Conservation (phyloP, 2,797 vertebrate species). For the Lindbergichthys nudifrons region DNA sequence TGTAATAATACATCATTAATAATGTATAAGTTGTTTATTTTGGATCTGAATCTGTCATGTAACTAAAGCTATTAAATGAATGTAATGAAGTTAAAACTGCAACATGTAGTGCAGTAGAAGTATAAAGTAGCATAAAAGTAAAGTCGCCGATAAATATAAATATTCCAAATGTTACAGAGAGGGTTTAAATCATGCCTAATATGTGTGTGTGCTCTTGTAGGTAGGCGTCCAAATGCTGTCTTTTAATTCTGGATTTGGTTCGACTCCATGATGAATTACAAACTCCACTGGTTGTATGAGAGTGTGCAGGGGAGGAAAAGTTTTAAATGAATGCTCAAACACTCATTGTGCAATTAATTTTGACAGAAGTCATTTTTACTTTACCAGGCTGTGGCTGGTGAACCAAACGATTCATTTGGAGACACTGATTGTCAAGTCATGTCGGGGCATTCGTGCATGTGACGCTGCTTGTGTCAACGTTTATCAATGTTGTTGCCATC, state of each 20-base stretch:
- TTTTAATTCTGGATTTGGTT: constrained; percentile 45
- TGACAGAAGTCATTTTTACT: constrained; percentile 56
- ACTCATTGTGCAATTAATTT: constrained; percentile 61
- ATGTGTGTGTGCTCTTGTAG: not conserved
- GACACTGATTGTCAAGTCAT: constrained; percentile 63
- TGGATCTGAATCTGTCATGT: too few species aligned
- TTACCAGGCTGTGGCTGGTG: constrained; percentile 48
- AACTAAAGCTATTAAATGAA: too few species aligned
- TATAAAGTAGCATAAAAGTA: too few species aligned
- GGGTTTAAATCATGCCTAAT: not conserved
- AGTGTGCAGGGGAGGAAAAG: constrained; percentile 4
- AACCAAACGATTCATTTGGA: constrained; percentile 68
- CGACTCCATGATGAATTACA: constrained; percentile 52
- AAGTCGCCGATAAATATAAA: not conserved
- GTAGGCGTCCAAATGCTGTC: constrained; percentile 9
- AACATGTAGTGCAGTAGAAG: too few species aligned
- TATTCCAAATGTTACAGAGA: not conserved
- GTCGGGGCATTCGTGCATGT: constrained; percentile 45
- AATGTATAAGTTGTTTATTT: too few species aligned
- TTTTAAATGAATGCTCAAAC: constrained; percentile 58
- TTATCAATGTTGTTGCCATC: constrained; percentile 43
- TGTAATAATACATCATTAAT: too few species aligned
- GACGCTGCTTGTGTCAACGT: constrained; percentile 34
- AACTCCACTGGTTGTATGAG: constrained; percentile 51
- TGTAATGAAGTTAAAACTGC: too few species aligned